Percentiles rank a stretch among this genome's conserved stretches.
phyloP scores from a whole-genome alignment of 2,113 vertebrate species.

The Vulpes vulpes region DNA sequence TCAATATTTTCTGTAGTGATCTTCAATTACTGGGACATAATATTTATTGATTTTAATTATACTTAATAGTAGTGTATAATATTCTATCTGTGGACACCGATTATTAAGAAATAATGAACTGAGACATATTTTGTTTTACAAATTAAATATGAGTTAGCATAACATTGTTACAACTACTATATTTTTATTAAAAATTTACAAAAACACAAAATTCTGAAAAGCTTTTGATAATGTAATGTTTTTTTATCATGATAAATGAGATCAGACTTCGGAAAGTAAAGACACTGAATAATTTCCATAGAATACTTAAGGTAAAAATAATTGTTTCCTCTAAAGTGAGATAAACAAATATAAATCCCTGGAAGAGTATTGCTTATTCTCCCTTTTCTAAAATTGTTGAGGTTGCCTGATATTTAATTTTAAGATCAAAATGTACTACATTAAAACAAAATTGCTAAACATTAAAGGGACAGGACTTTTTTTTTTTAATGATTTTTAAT shows the following conservation, averaged over 20 bases:
- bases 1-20: neutral
- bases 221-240: neutral
- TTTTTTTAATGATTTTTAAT: too few species aligned
- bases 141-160: neutral
- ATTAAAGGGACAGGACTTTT: neutral
- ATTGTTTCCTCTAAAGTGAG: neutral
- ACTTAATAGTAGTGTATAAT: neutral
- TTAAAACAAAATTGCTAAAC: constrained; percentile 31
- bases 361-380: neutral
- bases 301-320: neutral
- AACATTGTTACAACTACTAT: neutral
- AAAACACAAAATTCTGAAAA: neutral
- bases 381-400: neutral
- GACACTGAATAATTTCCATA: neutral
- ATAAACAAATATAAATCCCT: neutral
- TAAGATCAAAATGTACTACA: neutral
- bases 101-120: neutral
- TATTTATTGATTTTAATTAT: constrained; percentile 37
- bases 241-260: neutral
- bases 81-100: neutral
- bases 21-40: neutral
- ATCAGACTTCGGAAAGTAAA: neutral
- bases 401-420: neutral
- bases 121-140: neutral
- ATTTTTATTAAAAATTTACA: neutral